Evolutionary conservation across 2,797 vertebrate species (phyloP), one percentile per base, ranked within the genome.

Genomic region (Neosilurus hyrtlii): DNA sequence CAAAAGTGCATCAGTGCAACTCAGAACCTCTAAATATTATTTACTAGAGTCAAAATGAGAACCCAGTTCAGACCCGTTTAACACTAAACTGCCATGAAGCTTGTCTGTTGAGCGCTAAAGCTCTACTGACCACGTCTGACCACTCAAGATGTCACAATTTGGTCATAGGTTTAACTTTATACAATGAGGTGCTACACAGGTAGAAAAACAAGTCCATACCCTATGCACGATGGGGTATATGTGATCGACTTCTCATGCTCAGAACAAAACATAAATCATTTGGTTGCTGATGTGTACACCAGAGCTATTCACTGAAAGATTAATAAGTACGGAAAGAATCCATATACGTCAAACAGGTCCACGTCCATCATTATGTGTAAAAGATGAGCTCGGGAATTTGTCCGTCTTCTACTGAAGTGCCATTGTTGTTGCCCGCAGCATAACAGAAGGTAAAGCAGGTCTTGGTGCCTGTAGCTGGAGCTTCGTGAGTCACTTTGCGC

Each of bases 301-400:
- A 65, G 83, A 80, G 70, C 52, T 81, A 61, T 86, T 83, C 81
- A 82, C 82, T 72, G 84, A 80, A 81, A 86, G 72, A 79, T 78
- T 80, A 76, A 83, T 72, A 83, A 71, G 80, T 76, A 65, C 59
- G 68, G 68, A 72, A 76, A 65, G 24, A 80, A 79, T 84, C 82
- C 63, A 79, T 24, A 67, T 66, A 24, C 15, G 8, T 81, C 24
- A 75, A 83, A 85, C 63, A 79, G 73, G 76, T 56, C 62, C 2
- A 49, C 18, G 49, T 74, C 75, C 59, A n/a, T 86, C 87, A 92
- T 92, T 96, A 98, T 91, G 94, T 97, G 91, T 99, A 98, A 93
- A 99, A 99, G 90, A 99, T 99, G 90, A 99, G 96, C 92, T 99
- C 97, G 1, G 98, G 98, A 88, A 99, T 96, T 92, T 99, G 98